Conservation (phyloP, 2,797 vertebrate genomes). For the Pterois miles region DNA sequence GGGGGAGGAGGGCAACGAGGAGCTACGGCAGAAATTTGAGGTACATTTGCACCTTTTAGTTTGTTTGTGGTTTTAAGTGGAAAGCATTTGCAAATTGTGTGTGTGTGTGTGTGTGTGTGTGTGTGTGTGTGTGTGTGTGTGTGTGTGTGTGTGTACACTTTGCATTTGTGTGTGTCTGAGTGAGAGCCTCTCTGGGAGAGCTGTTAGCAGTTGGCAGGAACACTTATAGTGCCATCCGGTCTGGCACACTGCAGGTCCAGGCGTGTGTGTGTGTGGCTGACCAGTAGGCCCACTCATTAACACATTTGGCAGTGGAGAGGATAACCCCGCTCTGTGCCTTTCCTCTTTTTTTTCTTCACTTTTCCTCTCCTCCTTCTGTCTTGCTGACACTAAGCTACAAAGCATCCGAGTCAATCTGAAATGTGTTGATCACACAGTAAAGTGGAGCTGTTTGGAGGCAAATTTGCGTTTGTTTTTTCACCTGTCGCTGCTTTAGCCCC, state of each 20-base stretch:
- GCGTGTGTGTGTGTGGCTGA: slow-evolving; percentile 47
- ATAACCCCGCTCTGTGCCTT: slow-evolving; percentile 44
- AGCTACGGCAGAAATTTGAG: slow-evolving; percentile 97
- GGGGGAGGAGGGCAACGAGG: slow-evolving; percentile 94
- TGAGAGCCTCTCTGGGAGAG: slow-evolving; percentile 67
- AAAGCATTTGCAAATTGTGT: slow-evolving; percentile 65
- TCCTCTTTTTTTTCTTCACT: not conserved
- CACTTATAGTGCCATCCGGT: slow-evolving; percentile 72
- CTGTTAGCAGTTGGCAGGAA: slow-evolving; percentile 73
- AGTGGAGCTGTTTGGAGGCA: not conserved
- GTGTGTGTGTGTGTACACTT: slow-evolving; percentile 40
- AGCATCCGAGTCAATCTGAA: slow-evolving; percentile 23
- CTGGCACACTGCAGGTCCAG: slow-evolving; percentile 77
- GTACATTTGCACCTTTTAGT: slow-evolving; percentile 67
- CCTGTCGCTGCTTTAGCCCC: not conserved
- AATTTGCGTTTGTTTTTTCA: not conserved
- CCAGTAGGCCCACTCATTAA: slow-evolving; percentile 73
- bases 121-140: slow-evolving; percentile 65
- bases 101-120: slow-evolving; percentile 20
- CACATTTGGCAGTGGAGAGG: slow-evolving; percentile 71
- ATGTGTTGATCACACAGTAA: slow-evolving; percentile 10
- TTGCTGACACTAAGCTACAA: slow-evolving; percentile 12
- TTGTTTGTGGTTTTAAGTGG: not conserved
- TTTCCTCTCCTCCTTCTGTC: slow-evolving; percentile 36
- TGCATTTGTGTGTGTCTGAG: slow-evolving; percentile 56